A percentile compares a stretch with the other conserved stretches of the same genome.
Conservation (phyloP, 2,113 vertebrate species). For the Rana temporaria region DNA sequence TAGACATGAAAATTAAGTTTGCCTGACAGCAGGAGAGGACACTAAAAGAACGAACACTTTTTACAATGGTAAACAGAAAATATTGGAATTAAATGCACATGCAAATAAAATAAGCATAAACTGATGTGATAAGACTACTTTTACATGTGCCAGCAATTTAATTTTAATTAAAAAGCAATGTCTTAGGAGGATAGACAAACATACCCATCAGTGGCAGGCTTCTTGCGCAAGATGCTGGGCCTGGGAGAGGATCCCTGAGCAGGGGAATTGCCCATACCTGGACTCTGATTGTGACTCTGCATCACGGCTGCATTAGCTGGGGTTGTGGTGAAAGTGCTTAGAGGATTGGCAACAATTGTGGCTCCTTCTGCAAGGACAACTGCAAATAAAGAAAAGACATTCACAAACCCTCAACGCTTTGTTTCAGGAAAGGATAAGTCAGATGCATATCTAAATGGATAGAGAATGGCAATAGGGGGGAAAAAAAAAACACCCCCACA, state of each 20-base stretch:
- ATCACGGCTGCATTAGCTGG: conserved; percentile 89
- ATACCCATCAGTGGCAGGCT: conserved; percentile 90
- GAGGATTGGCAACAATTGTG: conserved; percentile 89
- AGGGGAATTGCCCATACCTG: conserved; percentile 76
- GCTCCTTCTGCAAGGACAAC: conserved; percentile 92
- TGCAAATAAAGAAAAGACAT: conserved; percentile 58
- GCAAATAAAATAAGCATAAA: neutral
- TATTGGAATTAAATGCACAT: neutral
- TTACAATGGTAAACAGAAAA: neutral
- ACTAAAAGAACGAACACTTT: neutral
- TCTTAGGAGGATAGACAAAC: neutral
- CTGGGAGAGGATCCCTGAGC: conserved; percentile 93
- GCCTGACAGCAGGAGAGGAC: neutral
- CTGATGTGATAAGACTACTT: too few relatives aligned
- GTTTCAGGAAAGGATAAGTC: neutral
- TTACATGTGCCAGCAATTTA: too few relatives aligned
- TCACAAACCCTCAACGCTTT: too few relatives aligned
- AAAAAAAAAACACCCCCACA: neutral
- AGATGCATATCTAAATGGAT: neutral
- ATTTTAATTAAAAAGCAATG: too few relatives aligned
- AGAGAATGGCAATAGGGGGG: neutral
- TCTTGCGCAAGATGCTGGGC: conserved; percentile 97
- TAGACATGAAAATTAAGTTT: neutral
- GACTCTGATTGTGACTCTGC: conserved; percentile 90
- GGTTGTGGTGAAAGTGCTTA: conserved; percentile 86